phyloP scores from a whole-genome alignment of 1,140 invertebrate genomes.

The Eciton burchellii region DNA sequence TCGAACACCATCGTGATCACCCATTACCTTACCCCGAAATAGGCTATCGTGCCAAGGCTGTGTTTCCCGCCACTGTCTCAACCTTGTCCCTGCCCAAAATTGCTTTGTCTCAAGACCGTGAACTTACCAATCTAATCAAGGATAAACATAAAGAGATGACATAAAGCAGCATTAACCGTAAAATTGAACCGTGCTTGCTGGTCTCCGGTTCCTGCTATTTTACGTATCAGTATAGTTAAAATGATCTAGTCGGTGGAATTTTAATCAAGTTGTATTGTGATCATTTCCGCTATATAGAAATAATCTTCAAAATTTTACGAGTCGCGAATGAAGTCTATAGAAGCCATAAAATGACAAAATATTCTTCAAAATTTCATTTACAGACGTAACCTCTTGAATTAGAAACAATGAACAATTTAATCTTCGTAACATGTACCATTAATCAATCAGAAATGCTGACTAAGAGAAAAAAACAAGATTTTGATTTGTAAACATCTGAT shows the following conservation, averaged over 20 bases:
- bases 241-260: neutral
- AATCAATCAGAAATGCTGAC: too few species aligned
- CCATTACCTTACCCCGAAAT: conserved; percentile 76
- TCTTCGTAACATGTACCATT: too few species aligned
- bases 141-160: conserved; percentile 57
- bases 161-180: conserved; percentile 55
- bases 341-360: too few species aligned
- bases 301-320: too few species aligned
- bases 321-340: too few species aligned
- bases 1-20: conserved; percentile 69
- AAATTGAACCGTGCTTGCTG: conserved; percentile 58
- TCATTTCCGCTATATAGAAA: too few species aligned
- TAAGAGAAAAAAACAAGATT: too few species aligned
- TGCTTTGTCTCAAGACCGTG: conserved; percentile 31
- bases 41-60: conserved; percentile 75
- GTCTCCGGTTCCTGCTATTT: neutral
- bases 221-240: too few species aligned
- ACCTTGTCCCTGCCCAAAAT: conserved; percentile 25
- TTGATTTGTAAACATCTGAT: too few species aligned
- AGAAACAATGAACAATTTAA: too few species aligned
- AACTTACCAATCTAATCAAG: conserved; percentile 70
- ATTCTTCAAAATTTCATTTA: too few species aligned
- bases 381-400: too few species aligned
- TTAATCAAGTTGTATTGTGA: neutral
- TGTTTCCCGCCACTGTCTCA: conserved; percentile 48